Evolutionary conservation across 2,797 vertebrate species (phyloP), one percentile per base, ranked within the genome.

Genomic region (Spondyliosoma cantharus): DNA sequence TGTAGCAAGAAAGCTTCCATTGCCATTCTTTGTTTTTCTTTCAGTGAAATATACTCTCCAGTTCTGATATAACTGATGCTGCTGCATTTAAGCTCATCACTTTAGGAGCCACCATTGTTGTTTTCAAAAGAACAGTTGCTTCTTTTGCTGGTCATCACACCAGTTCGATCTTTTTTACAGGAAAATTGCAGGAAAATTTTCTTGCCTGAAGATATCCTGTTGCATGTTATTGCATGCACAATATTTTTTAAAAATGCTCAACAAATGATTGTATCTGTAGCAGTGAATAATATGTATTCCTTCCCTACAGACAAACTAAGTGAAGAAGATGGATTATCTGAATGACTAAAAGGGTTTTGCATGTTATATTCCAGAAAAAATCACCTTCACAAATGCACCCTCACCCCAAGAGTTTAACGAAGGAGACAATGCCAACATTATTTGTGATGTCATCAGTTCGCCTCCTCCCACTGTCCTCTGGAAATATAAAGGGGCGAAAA

Each of bases 341-440:
- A 29, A 15, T 25, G 6, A 68, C 3, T 89, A 45, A 74, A 74
- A 42, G 15, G 74, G 1, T 69, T 70, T 79, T 78, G 0, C 7
- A 3, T 73, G 32, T 88, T 82, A 8, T 67, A 13, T 93, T 96
- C 17, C 94, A 99, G 98, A 99, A 92, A 99, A 96, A 90, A 96
- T 99, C 85, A 98, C 96, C 89, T 99, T 99, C 94, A 97, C 94
- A 87, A 97, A 97, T 0, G 97, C 96, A 4, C 97, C 97, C 0
- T 97, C 97, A 14, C 98, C 96, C 0, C 98, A 99, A 91, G 98
- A 99, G 76, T 99, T 98, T 88, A 97, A 92, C 7, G 98, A 99
- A 77, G 97, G 97, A 15, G 97, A 98, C 32, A 95, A 95, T 4
- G 98, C 98, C 0, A 93, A 96, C 91, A 96, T 99, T 0, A 85